These are phyloP conservation scores for Micropterix aruncella DNA, from an alignment of 2,888 invertebrate genomes.

Conservation along the genomic window DNA sequence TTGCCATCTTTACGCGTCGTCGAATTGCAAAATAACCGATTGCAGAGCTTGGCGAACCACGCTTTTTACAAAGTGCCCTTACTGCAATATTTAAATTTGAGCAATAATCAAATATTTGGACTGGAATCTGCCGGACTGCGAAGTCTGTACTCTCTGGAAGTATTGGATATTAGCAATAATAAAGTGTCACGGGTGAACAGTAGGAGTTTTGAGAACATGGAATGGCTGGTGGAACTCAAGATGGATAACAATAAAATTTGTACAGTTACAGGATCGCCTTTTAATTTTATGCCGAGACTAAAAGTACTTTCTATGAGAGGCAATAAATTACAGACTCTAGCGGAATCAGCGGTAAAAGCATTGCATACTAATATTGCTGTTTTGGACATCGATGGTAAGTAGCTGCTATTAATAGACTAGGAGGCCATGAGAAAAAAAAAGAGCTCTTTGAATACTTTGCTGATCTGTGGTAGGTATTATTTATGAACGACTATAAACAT, in stretches of 20 bases:
- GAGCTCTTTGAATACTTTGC: too few relatives aligned
- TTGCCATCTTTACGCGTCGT: constrained; percentile 57
- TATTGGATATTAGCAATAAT: constrained; percentile 74
- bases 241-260: constrained; percentile 77
- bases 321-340: constrained; percentile 59
- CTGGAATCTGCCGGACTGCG: constrained; percentile 63
- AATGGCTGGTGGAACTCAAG: constrained; percentile 76
- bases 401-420: constrained; percentile 1
- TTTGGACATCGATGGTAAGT: constrained; percentile 69
- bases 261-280: constrained; percentile 63
- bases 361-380: constrained; percentile 69
- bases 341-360: constrained; percentile 60
- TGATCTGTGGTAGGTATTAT: too few relatives aligned
- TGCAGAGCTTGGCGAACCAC: constrained; percentile 55
- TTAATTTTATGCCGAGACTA: constrained; percentile 73
- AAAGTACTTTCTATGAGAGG: constrained; percentile 64
- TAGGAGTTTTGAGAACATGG: constrained; percentile 56
- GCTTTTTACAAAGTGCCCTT: constrained; percentile 69
- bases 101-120: constrained; percentile 61
- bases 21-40: constrained; percentile 68
- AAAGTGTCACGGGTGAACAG: constrained; percentile 54
- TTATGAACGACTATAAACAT: too few relatives aligned
- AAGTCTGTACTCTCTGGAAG: constrained; percentile 64
- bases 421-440: too few relatives aligned
- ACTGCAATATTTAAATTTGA: constrained; percentile 68